phyloP scores from a whole-genome alignment of 2,797 vertebrate genomes.

The Vireo griseus region DNA sequence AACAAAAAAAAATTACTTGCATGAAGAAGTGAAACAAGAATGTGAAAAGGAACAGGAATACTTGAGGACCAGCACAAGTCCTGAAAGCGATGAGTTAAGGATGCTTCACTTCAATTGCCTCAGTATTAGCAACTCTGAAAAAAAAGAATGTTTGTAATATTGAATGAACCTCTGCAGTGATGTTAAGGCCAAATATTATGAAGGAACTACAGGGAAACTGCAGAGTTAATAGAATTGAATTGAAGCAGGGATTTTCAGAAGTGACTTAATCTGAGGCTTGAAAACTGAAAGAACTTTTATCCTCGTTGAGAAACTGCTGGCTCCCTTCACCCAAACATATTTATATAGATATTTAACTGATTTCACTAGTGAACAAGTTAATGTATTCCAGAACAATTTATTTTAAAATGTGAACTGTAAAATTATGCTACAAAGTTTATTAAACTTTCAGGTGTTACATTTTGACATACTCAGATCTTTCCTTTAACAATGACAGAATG shows the following conservation, averaged over 20 bases:
- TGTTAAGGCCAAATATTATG: conserved; percentile 52
- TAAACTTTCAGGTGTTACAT: conserved; percentile 79
- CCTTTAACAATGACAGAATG: conserved; percentile 78
- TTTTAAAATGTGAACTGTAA: conserved; percentile 69
- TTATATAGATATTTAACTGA: conserved; percentile 36
- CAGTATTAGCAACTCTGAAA: background rate
- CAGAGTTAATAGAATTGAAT: conserved; percentile 34
- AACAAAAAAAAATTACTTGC: background rate
- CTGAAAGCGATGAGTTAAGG: background rate
- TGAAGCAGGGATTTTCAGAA: conserved; percentile 32
- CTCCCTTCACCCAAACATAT: conserved; percentile 20
- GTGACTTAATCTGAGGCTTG: conserved; percentile 44
- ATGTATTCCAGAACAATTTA: conserved; percentile 63
- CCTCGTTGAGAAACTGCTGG: conserved; percentile 11
- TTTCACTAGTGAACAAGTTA: conserved; percentile 54
- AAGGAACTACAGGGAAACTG: conserved; percentile 6
- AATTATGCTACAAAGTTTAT: conserved; percentile 79
- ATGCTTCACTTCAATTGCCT: background rate
- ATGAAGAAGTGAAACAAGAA: background rate
- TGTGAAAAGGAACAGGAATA: background rate
- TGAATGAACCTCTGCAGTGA: conserved; percentile 10
- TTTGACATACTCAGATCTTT: conserved; percentile 75
- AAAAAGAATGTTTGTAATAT: background rate
- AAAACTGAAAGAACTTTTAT: conserved; percentile 61
- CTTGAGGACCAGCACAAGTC: background rate